These are phyloP conservation scores for Turnix velox DNA, from an alignment of 2,113 vertebrate genomes.

Conservation along the genomic window DNA sequence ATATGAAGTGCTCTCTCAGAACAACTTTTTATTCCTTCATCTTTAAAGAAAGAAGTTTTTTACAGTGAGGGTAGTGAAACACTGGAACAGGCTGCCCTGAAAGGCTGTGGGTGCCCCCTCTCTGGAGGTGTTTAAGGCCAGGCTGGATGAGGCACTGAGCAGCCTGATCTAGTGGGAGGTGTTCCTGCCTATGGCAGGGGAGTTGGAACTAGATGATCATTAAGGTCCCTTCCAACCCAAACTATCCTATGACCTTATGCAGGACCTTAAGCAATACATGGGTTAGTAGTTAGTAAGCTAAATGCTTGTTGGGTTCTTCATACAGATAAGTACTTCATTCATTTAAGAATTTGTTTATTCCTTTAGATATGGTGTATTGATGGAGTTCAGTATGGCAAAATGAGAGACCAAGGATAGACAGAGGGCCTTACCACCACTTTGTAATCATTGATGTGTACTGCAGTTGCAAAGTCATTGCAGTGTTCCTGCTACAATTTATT, in stretches of 20 bases:
- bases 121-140: too few species aligned
- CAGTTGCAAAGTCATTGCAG: background rate
- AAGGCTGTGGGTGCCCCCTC: too few species aligned
- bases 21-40: background rate
- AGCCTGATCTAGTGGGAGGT: too few species aligned
- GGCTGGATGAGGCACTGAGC: too few species aligned
- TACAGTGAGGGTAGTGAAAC: too few species aligned
- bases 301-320: background rate
- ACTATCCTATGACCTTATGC: too few species aligned
- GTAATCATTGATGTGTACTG: fast-evolving
- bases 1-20: background rate
- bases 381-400: background rate
- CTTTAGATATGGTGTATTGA: fast-evolving
- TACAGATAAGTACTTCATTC: background rate
- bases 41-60: too few species aligned
- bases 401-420: background rate
- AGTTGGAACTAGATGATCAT: too few species aligned
- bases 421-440: background rate
- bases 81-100: too few species aligned
- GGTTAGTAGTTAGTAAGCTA: background rate
- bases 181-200: too few species aligned
- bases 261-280: background rate
- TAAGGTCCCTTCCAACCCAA: too few species aligned
- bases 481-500: background rate
- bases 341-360: background rate